Base-by-base conservation (phyloP, 2,113 vertebrate species). In the Myanophis thanlyinensis region DNA sequence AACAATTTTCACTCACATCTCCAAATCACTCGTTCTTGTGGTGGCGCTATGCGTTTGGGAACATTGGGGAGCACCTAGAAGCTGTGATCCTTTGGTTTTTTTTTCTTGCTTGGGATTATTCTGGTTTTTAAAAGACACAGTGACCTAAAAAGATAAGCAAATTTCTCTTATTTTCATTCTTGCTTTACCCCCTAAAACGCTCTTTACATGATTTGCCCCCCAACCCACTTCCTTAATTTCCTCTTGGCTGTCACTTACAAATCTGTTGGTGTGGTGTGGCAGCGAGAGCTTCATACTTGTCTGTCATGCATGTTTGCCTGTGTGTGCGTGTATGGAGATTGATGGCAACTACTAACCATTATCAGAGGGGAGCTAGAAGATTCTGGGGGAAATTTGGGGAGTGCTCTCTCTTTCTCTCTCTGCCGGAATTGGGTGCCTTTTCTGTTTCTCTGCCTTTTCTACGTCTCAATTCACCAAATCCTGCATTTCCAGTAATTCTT, bases 371-470 rank as follows among this genome's bases (percentile, higher is more conserved):
- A 93, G 88, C 93, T 80, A 87, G 94, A 95, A 94, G 95, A 95
- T 0, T 15, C 86, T 5, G 89, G 95, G 95, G 92, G 88, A 92
- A 94, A 53, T 0, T n/a, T 52, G 91, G 92, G 22, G 94, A 94
- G 91, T 44, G 15, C 35, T 73, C 87, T 91, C 80, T 92, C 73
- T 91, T 12, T 85, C 89, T 95, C 89, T 91, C 52, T 93, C 51
- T 94, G 93, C 93, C 96, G 93, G 89, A 91, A 94, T 95, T 86
- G 92, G 93, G 93, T 96, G 94, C 95, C 94, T 95, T 95, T 88
- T 95, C 56, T 95, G 25, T 73, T 48, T 84, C 95, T 95, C 49
- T 95, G 62, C 90, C 12, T 85, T 87, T 95, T 73, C 95, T 91
- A 93, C 11, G 93, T 11, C n/a, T 87, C 54, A 15, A 22, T 95